These are phyloP conservation scores for Lasioglossum figueresi DNA, from an alignment of 2,888 invertebrate genomes.

Conservation along the genomic window DNA sequence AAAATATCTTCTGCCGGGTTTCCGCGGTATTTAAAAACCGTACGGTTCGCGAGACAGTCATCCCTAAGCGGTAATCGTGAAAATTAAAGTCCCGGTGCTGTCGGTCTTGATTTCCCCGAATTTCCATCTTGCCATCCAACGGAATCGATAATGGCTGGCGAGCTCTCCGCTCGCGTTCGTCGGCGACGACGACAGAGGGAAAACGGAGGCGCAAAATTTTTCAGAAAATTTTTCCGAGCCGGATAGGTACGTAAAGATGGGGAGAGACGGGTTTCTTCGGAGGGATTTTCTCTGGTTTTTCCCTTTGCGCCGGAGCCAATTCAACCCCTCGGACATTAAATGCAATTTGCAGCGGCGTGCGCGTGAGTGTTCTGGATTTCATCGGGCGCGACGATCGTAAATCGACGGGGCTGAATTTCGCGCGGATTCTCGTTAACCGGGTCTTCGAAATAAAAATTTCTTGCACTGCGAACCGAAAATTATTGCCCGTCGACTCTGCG, in stretches of 20 bases:
- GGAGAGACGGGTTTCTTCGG: background rate
- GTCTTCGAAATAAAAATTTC: background rate
- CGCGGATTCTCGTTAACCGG: background rate
- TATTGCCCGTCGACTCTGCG: background rate
- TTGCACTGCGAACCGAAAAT: background rate
- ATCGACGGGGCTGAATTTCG: constrained; percentile 2
- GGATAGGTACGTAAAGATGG: background rate
- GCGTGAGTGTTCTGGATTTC: constrained; percentile 17
- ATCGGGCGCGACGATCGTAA: constrained; percentile 13
- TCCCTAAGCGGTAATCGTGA: background rate
- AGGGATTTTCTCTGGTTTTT: background rate
- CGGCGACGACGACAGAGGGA: background rate
- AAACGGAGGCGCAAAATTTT: constrained; percentile 5
- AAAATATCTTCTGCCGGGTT: background rate
- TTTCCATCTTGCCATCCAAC: constrained; percentile 10
- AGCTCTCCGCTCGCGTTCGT: background rate
- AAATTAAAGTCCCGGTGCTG: constrained; percentile 39
- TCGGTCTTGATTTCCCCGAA: constrained; percentile 13
- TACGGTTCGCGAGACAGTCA: background rate
- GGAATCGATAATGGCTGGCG: constrained; percentile 15
- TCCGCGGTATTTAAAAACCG: background rate
- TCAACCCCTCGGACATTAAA: constrained; percentile 12
- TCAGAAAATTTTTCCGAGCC: background rate
- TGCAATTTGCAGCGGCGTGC: constrained; percentile 14
- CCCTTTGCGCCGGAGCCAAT: constrained; percentile 3